A percentile compares a stretch with the other conserved stretches of the same genome.
phyloP scores from a whole-genome alignment of 2,113 vertebrate species.

The Notothenia rossii region DNA sequence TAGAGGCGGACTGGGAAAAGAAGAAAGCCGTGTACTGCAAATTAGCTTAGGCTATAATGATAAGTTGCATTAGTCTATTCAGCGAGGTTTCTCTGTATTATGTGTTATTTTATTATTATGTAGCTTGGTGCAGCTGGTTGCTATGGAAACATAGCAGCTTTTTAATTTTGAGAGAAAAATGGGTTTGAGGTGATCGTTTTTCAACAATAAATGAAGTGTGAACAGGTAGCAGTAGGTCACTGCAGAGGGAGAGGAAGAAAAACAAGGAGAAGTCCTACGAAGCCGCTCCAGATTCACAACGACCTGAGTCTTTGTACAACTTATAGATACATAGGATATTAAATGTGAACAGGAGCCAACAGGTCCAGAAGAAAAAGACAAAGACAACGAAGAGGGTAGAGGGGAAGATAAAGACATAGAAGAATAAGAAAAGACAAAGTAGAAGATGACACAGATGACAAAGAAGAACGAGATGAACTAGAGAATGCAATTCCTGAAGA shows the following conservation, averaged over 20 bases:
- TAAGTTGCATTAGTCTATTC: constrained; percentile 54
- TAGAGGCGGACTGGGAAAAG: neutral
- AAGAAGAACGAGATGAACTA: no score
- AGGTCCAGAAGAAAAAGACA: no score
- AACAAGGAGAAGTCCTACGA: no score
- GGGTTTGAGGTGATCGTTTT: constrained; percentile 5
- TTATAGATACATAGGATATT: no score
- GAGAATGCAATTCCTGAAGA: no score
- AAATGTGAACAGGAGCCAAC: no score
- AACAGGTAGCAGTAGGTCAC: constrained; percentile 12
- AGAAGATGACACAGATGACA: no score
- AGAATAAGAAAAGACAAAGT: no score
- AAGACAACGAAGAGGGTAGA: no score
- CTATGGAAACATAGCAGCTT: constrained; percentile 62
- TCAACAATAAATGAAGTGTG: neutral
- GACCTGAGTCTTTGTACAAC: no score
- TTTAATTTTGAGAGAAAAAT: constrained; percentile 39
- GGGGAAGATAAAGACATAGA: no score
- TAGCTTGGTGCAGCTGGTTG: constrained; percentile 42
- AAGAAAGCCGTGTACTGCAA: constrained; percentile 19
- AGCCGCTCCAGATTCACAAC: no score
- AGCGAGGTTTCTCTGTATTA: constrained; percentile 51
- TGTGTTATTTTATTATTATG: constrained; percentile 55
- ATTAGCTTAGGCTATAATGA: constrained; percentile 54
- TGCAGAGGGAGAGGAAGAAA: neutral